phyloP scores from a whole-genome alignment of 2,113 vertebrate genomes.

The Saguinus midas region DNA sequence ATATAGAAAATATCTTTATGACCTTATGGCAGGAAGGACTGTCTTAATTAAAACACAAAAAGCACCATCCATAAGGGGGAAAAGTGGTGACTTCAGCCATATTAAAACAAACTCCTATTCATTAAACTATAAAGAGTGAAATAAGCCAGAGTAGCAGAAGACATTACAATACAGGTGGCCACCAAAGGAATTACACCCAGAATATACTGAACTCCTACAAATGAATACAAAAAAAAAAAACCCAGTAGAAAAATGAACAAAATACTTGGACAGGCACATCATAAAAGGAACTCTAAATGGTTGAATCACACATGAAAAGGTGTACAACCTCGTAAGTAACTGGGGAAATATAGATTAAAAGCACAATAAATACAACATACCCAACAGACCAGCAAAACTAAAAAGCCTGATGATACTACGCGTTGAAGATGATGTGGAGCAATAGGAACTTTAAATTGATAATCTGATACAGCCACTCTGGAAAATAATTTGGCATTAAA shows the following conservation, averaged over 20 bases:
- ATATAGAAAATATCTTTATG: neutral
- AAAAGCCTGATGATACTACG: neutral
- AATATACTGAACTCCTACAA: neutral
- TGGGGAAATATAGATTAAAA: neutral
- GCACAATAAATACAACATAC: neutral
- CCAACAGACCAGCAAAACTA: neutral
- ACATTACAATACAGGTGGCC: neutral
- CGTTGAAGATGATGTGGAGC: neutral
- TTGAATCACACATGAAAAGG: neutral
- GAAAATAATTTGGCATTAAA: neutral
- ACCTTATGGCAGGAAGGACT: neutral
- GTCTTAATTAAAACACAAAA: constrained; percentile 1
- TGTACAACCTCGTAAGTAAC: neutral
- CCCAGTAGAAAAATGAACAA: neutral
- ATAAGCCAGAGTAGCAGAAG: neutral
- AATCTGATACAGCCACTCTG: neutral
- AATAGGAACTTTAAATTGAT: neutral
- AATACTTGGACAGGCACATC: neutral
- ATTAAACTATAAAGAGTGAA: neutral
- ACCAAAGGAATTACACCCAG: neutral
- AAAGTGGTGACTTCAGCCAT: neutral
- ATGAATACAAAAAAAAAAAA: neutral
- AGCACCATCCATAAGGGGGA: neutral
- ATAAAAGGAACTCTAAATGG: neutral
- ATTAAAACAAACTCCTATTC: neutral